Conservation (phyloP, 1,140 invertebrate genomes). For the Pseudomyrmex concolor region DNA sequence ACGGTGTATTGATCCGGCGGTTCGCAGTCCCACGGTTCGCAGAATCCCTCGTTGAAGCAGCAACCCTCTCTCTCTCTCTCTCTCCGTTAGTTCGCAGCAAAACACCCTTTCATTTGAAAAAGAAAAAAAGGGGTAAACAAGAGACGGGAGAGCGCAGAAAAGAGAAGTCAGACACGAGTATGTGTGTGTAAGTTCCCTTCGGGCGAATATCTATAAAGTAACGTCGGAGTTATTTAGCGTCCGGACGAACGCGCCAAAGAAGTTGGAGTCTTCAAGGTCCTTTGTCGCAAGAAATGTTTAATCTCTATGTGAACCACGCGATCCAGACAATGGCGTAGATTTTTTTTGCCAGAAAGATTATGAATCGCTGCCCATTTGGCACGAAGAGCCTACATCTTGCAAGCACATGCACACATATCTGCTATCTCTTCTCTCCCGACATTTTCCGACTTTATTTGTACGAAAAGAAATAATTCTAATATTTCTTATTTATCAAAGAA, state of each 20-base stretch:
- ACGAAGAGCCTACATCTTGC: not conserved
- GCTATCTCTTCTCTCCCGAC: not conserved
- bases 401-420: not conserved
- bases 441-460: too few species aligned
- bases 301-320: constrained; percentile 20
- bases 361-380: not conserved
- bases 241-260: constrained; percentile 26
- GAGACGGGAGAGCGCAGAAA: constrained; percentile 22
- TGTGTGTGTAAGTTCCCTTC: constrained; percentile 45
- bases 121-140: constrained; percentile 56
- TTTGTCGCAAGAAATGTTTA: constrained; percentile 44
- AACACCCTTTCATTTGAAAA: constrained; percentile 66
- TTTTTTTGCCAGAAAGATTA: constrained; percentile 26
- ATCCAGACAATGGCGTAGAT: constrained; percentile 6
- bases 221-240: constrained; percentile 52
- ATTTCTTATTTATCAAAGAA: not conserved
- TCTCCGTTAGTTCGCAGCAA: constrained; percentile 26
- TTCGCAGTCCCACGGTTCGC: constrained; percentile 73
- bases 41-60: constrained; percentile 69
- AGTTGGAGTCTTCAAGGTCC: constrained; percentile 37
- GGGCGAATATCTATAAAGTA: constrained; percentile 52
- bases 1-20: constrained; percentile 74
- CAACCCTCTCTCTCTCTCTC: not conserved
- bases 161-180: constrained; percentile 43
- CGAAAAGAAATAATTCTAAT: too few species aligned